Percentiles rank a stretch among this genome's conserved stretches.
These are phyloP conservation scores for Brachylomia viminalis DNA, from an alignment of 2,888 invertebrate species.

Conservation along the genomic window DNA sequence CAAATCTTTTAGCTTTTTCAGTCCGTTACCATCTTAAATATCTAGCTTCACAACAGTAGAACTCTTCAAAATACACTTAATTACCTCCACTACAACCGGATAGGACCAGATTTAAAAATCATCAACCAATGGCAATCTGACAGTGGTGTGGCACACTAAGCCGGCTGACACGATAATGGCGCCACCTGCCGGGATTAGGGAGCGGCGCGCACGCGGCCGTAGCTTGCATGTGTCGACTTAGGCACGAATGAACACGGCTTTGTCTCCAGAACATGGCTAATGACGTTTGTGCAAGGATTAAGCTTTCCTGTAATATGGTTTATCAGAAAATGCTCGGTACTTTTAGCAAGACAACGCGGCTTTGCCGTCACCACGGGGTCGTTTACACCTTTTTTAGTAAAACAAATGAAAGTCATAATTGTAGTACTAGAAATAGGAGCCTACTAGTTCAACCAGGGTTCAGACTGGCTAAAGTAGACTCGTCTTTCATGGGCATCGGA, in stretches of 20 bases:
- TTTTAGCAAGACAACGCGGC: neutral
- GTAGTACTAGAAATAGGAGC: too few relatives aligned
- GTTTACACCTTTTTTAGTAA: too few relatives aligned
- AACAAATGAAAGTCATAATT: too few relatives aligned
- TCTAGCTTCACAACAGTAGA: neutral
- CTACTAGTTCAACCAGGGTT: too few relatives aligned
- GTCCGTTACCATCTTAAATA: neutral
- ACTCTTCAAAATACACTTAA: neutral
- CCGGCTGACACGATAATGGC: constrained; percentile 25
- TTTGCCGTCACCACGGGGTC: neutral
- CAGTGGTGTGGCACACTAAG: constrained; percentile 32
- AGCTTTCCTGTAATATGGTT: constrained; percentile 14
- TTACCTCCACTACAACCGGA: neutral
- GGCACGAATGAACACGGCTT: constrained; percentile 56
- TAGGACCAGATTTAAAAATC: constrained; percentile 26
- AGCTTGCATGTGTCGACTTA: constrained; percentile 56
- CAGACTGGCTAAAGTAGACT: too few relatives aligned
- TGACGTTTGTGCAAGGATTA: constrained; percentile 59
- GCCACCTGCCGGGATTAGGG: constrained; percentile 45
- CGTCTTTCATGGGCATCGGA: too few relatives aligned
- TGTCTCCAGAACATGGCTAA: constrained; percentile 49
- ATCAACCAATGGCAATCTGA: constrained; percentile 36
- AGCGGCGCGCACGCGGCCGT: constrained; percentile 16
- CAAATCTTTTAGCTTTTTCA: neutral
- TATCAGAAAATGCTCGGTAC: constrained; percentile 12